These are phyloP conservation scores for Gryllus bimaculatus DNA, from an alignment of 1,140 invertebrate genomes.

Conservation along the genomic window DNA sequence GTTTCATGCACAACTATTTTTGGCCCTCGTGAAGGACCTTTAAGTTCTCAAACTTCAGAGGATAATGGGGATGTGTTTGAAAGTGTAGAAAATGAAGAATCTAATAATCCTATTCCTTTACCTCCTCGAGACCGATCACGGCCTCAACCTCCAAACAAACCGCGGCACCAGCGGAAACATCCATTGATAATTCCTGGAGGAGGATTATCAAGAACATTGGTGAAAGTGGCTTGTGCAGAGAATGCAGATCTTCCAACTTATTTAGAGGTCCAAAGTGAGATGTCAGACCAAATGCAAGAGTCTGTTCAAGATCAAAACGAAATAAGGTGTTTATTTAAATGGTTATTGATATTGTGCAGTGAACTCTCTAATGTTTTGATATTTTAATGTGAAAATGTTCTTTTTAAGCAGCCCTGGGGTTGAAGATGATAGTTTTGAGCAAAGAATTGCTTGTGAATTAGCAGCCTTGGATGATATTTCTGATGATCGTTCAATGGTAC, in stretches of 20 bases:
- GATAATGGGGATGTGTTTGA: slow-evolving; percentile 19
- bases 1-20: not conserved
- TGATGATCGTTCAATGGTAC: slow-evolving; percentile 30
- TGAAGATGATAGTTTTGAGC: slow-evolving; percentile 46
- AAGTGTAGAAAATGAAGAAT: slow-evolving; percentile 30
- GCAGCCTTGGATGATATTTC: slow-evolving; percentile 48
- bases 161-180: slow-evolving; percentile 76
- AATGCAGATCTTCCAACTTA: slow-evolving; percentile 17
- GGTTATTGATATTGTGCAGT: not conserved
- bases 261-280: not conserved
- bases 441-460: slow-evolving; percentile 52
- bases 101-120: slow-evolving; percentile 65
- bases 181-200: slow-evolving; percentile 70
- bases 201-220: slow-evolving; percentile 48
- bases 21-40: not conserved
- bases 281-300: not conserved
- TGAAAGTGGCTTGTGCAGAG: slow-evolving; percentile 43
- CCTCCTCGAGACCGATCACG: slow-evolving; percentile 73
- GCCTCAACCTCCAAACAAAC: slow-evolving; percentile 51
- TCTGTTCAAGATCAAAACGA: not conserved
- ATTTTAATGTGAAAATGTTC: not conserved
- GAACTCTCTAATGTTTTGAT: not conserved
- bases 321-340: not conserved
- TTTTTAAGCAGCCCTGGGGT: slow-evolving; percentile 31
- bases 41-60: slow-evolving; percentile 11